These are phyloP conservation scores for Cyclina sinensis DNA, from an alignment of 1,140 invertebrate species.

Conservation along the genomic window DNA sequence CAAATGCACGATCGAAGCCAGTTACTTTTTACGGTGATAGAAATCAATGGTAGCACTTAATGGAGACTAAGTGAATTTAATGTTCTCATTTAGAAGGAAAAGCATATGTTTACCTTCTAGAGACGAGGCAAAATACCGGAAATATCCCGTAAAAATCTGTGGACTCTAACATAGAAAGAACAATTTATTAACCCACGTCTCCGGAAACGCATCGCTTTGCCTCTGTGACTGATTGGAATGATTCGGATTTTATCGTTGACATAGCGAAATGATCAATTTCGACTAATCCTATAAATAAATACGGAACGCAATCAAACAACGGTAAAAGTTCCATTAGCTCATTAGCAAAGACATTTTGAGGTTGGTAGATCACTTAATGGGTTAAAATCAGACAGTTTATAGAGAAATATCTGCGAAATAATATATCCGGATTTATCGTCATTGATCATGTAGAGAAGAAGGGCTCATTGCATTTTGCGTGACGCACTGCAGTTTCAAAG, in stretches of 20 bases:
- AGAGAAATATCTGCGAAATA: slow-evolving; percentile 28
- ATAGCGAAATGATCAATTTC: slow-evolving; percentile 67
- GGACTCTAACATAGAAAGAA: slow-evolving; percentile 54
- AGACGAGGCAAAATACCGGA: slow-evolving; percentile 23
- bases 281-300: slow-evolving; percentile 60
- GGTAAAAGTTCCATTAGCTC: slow-evolving; percentile 60
- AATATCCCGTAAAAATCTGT: slow-evolving; percentile 34
- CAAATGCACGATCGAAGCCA: neutral
- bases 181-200: slow-evolving; percentile 61
- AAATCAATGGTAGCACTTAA: slow-evolving; percentile 19
- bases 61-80: slow-evolving; percentile 20
- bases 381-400: slow-evolving; percentile 41
- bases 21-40: neutral
- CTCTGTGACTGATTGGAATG: slow-evolving; percentile 30
- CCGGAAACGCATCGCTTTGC: slow-evolving; percentile 40
- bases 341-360: slow-evolving; percentile 53
- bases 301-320: slow-evolving; percentile 44
- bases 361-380: slow-evolving; percentile 25
- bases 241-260: slow-evolving; percentile 56
- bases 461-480: neutral
- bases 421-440: neutral
- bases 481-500: slow-evolving; percentile 6
- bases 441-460: slow-evolving; percentile 9
- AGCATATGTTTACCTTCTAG: slow-evolving; percentile 30
- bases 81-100: slow-evolving; percentile 14